phyloP scores from a whole-genome alignment of 2,113 vertebrate species.

The Gobio gobio region DNA sequence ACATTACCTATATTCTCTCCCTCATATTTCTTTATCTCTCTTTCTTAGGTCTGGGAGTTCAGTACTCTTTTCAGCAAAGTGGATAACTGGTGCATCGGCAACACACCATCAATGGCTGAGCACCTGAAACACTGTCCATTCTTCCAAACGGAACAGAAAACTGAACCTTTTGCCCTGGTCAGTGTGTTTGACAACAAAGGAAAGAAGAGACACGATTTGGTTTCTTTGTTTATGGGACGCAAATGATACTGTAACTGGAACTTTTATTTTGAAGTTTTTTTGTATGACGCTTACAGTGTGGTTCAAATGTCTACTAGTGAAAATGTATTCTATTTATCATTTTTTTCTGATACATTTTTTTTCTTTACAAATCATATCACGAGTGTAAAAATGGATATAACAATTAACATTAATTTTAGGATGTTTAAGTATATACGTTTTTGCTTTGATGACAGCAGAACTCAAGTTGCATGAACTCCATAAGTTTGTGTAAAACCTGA shows the following conservation, averaged over 20 bases:
- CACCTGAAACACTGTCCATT: slow-evolving; percentile 90
- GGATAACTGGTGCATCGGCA: slow-evolving; percentile 59
- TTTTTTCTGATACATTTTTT: neutral
- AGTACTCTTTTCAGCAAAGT: slow-evolving; percentile 71
- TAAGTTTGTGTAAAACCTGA: neutral
- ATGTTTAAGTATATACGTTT: neutral
- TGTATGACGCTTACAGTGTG: neutral
- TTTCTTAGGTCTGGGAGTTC: slow-evolving; percentile 75
- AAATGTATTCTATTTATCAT: neutral
- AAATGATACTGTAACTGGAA: slow-evolving; percentile 16
- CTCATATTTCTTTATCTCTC: neutral
- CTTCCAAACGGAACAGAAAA: slow-evolving; percentile 77
- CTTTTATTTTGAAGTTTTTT: neutral
- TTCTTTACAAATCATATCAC: neutral
- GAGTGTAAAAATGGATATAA: neutral
- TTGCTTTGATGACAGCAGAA: neutral
- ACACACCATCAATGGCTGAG: slow-evolving; percentile 77
- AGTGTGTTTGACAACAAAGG: slow-evolving; percentile 71
- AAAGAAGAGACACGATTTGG: slow-evolving; percentile 67
- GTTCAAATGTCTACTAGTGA: neutral
- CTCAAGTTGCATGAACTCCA: neutral
- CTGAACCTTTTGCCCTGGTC: slow-evolving; percentile 76
- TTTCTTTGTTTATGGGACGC: slow-evolving; percentile 73
- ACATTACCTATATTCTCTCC: neutral
- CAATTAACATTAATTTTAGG: neutral